A percentile compares a stretch with the other conserved stretches of the same genome.
Conservation (phyloP, 1,140 invertebrate species). For the Kradibia gibbosae region DNA sequence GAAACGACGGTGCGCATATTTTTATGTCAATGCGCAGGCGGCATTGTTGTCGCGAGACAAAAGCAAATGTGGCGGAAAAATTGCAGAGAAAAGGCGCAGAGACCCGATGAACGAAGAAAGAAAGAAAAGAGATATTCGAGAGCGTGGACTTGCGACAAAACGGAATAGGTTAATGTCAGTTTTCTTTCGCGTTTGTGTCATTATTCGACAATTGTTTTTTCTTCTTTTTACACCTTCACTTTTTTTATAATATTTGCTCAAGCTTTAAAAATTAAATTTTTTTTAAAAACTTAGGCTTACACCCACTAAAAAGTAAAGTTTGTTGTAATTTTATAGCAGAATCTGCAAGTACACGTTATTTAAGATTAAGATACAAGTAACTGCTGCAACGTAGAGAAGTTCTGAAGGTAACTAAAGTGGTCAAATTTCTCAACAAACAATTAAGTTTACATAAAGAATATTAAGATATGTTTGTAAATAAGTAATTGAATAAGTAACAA, state of each 20-base stretch:
- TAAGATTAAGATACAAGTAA: not conserved
- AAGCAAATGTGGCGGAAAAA: slow-evolving; percentile 73
- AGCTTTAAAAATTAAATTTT: not conserved
- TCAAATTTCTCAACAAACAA: no score
- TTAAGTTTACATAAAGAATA: no score
- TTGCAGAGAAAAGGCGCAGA: slow-evolving; percentile 66
- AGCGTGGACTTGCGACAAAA: slow-evolving; percentile 56
- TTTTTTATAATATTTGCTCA: slow-evolving; percentile 3
- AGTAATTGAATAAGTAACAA: no score
- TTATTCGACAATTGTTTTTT: slow-evolving; percentile 57
- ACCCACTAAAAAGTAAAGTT: not conserved
- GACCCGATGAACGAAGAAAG: slow-evolving; percentile 21
- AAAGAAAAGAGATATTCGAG: slow-evolving; percentile 47
- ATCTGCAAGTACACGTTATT: not conserved
- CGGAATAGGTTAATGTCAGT: slow-evolving; percentile 65
- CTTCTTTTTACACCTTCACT: slow-evolving; percentile 1
- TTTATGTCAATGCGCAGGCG: slow-evolving; percentile 69
- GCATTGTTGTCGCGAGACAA: slow-evolving; percentile 73
- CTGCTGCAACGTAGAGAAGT: no score
- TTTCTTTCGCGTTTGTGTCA: slow-evolving; percentile 33
- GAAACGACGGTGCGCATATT: slow-evolving; percentile 67
- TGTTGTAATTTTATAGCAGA: not conserved
- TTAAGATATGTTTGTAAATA: no score
- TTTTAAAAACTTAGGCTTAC: not conserved
- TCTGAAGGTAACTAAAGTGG: no score